Conservation (phyloP, 1,140 invertebrate genomes). For the Eulimnadia texana region DNA sequence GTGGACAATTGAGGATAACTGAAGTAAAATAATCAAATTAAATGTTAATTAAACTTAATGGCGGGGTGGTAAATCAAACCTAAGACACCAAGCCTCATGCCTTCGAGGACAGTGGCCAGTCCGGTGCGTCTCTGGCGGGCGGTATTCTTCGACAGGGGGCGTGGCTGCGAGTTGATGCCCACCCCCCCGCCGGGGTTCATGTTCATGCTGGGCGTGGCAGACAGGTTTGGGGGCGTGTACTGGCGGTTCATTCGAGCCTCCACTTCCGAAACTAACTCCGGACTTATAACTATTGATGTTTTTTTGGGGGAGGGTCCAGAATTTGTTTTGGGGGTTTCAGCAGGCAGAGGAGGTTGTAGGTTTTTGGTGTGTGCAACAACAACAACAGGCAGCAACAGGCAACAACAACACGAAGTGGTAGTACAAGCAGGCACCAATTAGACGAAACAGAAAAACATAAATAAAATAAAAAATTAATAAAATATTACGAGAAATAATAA, state of each 20-base stretch:
- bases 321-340: conserved; percentile 1
- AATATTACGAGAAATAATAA: conserved; percentile 2
- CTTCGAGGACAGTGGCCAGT: conserved; percentile 15
- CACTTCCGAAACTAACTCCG: conserved; percentile 69
- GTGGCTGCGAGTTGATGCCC: conserved; percentile 17
- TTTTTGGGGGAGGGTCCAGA: background rate
- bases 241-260: conserved; percentile 74
- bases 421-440: background rate
- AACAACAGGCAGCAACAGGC: conserved; percentile 32
- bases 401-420: conserved; percentile 20
- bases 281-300: conserved; percentile 53
- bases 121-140: conserved; percentile 16
- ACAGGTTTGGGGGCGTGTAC: conserved; percentile 50
- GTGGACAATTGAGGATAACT: too few relatives aligned
- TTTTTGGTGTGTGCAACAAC: conserved; percentile 28
- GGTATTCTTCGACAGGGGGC: conserved; percentile 16
- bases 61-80: background rate
- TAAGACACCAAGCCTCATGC: conserved; percentile 11
- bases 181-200: conserved; percentile 14
- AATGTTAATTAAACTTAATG: background rate
- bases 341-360: conserved; percentile 26
- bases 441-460: conserved; percentile 21
- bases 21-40: too few relatives aligned
- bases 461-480: conserved; percentile 15
- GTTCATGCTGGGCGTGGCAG: conserved; percentile 5